Evolutionary conservation across 2,888 invertebrate species (phyloP), one percentile per base, ranked within the genome.

Genomic region (Neoaliturus tenellus): DNA sequence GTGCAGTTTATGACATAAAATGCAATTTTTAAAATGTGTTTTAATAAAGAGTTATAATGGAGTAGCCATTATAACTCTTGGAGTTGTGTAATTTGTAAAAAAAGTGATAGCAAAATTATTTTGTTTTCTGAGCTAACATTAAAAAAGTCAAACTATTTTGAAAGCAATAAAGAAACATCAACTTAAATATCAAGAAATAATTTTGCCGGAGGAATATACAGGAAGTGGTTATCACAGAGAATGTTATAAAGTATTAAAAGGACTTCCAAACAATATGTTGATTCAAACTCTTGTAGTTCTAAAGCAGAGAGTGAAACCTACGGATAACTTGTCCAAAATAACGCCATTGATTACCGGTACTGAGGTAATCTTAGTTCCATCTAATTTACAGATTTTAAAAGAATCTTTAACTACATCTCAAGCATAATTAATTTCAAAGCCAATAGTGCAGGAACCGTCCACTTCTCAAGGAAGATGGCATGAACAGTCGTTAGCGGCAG

Each of bases 161-260:
- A 10, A 25, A 25, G 3, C 25, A 8, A 10, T 20, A 67, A 67
- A 67, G 25, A 23, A 10, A 55, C 55, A 67, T 17, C 10, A 67
- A n/a, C 67, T 67, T 6, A 67, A 67, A 67, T 67, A 67, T 25
- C 6, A 25, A 10, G 28, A 25, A 20, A 20, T 67, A 6, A 67
- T 67, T 67, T 25, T 67, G 17, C 67, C 67, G 5, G 67, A 25
- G 10, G 67, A 67, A 28, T 23, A 23, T 23, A 23, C 17, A 23
- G 67, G 25, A 4, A 23, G 6, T 23, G 67, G 28, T 28, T 67
- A 67, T 67, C 28, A 67, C 28, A n/a, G 67, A 8, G 25, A 25
- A 67, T 67, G 67, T 28, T 67, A 67, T 67, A 67, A 67, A 67
- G 17, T 28, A 67, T 28, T 67, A 23, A 67, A 20, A 67, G 67